Base-by-base conservation (phyloP, 2,113 vertebrate species). In the Eulemur macaco region DNA sequence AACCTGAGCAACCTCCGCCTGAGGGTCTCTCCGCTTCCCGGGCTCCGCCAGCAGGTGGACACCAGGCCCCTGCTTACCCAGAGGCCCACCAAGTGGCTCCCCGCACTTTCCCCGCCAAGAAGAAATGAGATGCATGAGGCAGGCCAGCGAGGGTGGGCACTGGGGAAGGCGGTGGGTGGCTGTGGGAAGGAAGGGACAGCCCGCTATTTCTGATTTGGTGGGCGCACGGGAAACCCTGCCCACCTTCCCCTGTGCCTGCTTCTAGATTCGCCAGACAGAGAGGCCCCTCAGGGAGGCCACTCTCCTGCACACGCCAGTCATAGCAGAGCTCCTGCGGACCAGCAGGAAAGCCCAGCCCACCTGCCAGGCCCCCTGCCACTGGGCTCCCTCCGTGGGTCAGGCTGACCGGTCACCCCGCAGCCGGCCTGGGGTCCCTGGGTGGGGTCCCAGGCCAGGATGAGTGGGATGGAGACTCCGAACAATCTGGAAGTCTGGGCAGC, bases 401-500 rank as follows among this genome's bases (percentile, higher is more conserved):
- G 60, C 37, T 21, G 90, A 82, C 56, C 77, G 81, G 37, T 56
- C 76, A 21, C n/a, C 25, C 20, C 4, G 1, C 2, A 5, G 20
- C 63, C 0, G 21, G 34, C 60, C 58, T 4, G 69, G 34, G 63
- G 23, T 34, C 89, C 82, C 69, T 3, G 4, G 58, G 71, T 8
- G 10, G 52, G 39, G 5, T 54, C 52, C 17, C 31, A 13, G 58
- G n/a, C 56, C 13, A 8, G 66, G 18, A 3, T 3, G 27, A 31
- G 68, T 14, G 39, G 63, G 68, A 17, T 4, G 31, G 66, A 58
- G 95, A 91, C 21, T 17, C 86, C 90, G 94, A 86, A 96, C 56
- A 83, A 63, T 96, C 93, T 96, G 98, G 98, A 98, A 98, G 97
- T 97, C 98, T 58, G 97, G 97, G 89, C 93, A 91, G 97, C 97